Percentiles rank a stretch among this genome's conserved stretches.
These are phyloP conservation scores for Netelia inedita DNA, from an alignment of 2,888 invertebrate species.

Conservation along the genomic window DNA sequence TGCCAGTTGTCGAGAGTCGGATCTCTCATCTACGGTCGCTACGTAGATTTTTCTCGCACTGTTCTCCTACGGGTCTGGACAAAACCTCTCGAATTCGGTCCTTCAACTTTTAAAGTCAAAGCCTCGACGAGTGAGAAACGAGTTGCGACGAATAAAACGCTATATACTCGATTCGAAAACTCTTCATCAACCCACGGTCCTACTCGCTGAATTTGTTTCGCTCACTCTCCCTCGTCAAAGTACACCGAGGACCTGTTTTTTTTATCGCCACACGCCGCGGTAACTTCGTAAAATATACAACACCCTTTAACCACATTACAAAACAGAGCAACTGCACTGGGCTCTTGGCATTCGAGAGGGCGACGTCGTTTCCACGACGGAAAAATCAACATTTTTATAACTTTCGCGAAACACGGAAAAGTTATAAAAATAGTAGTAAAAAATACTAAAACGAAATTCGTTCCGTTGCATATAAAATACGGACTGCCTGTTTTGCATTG, in stretches of 20 bases:
- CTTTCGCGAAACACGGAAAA: neutral
- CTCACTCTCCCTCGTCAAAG: conserved; percentile 18
- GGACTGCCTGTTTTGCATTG: neutral
- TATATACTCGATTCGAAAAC: conserved; percentile 19
- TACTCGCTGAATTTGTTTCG: conserved; percentile 45
- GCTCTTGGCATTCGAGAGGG: neutral
- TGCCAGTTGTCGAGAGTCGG: conserved; percentile 30
- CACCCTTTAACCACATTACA: neutral
- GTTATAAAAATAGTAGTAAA: neutral
- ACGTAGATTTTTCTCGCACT: conserved; percentile 1
- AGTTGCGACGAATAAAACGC: neutral
- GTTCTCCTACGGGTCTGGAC: conserved; percentile 1
- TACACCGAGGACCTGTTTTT: conserved; percentile 7
- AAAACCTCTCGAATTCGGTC: conserved; percentile 64
- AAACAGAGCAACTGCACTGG: neutral
- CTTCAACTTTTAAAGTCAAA: conserved; percentile 63
- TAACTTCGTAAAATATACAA: neutral
- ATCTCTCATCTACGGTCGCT: conserved; percentile 8
- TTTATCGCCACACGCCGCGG: neutral
- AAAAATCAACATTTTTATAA: conserved; percentile 45
- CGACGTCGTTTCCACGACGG: neutral
- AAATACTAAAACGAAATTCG: neutral
- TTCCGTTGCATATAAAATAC: conserved; percentile 6
- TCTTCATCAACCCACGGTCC: conserved; percentile 32
- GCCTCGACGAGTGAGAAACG: conserved; percentile 9